Base-by-base conservation (phyloP, 2,888 invertebrate species). In the Drepana falcataria region DNA sequence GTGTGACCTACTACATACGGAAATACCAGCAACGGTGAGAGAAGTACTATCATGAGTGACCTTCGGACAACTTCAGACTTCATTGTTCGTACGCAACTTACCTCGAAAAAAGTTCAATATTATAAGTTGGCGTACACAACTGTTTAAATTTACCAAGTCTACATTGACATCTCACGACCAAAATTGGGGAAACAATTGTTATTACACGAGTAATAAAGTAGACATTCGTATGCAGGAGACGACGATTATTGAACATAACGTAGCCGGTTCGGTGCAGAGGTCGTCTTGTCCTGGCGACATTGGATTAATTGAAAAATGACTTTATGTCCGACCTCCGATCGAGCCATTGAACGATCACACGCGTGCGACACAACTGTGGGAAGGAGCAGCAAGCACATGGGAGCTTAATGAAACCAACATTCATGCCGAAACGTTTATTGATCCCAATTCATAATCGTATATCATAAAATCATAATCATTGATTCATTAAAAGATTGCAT, bases 221-320 rank as follows among this genome's bases (percentile, higher is more conserved):
- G 59, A 77, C 59, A 71, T 64, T 81, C 63, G 74, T 54, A 57
- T 65, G 69, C 53, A 64, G 55, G 61, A 57, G 59, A 53, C 60
- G 56, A 57, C 53, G 55, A 57, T 65, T 60, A 59, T 65, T 58
- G 65, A 68, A 60, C 57, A 68, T 72, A 68, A 62, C 63, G n/a
- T 68, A 75, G 77, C 66, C 67, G 64, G 69, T 69, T 67, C 71
- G 61, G 71, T 68, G 71, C 72, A 76, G 79, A 85, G 85, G 82
- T 81, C 86, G 76, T 55, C 54, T 60, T 75, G 86, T 83, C 84
- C 87, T 79, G 77, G 77, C 85, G 87, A 85, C 87, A 86, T 88
- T 89, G 87, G 68, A 73, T 74, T 85, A 84, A 88, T 88, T 89
- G 87, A 81, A 87, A 87, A 85, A 87, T 87, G 78, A 85, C 85